Evolutionary conservation across 2,113 vertebrate genomes (phyloP), one percentile per base, ranked within the genome.

Genomic region (Microtus montanus): DNA sequence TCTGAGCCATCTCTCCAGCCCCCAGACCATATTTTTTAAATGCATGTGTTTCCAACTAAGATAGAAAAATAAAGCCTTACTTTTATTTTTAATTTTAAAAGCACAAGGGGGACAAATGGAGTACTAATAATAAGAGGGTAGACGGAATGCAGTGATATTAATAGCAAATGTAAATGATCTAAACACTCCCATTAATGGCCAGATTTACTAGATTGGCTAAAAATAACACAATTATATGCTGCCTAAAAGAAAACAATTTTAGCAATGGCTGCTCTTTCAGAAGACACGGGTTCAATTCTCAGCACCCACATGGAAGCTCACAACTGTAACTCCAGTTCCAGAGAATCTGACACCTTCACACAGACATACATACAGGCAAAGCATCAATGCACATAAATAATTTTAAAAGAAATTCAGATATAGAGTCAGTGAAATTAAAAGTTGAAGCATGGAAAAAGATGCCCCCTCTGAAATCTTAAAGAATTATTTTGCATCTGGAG

Each of bases 21-120:
- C n/a, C n/a, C n/a, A 66, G 41, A 84, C 63, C n/a, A 24, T 38
- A 64, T 82, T 87, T 89, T 82, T 64, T 47, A 22, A 75, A 95
- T 68, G 22, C 41, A 17, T 74, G 41, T 84, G 26, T 94, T 61
- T 73, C 61, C 35, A 96, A 95, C 87, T 97, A 49, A 86, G 26
- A n/a, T 89, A 85, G 80, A 95, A 93, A 96, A 93, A n/a, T 83
- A 93, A 87, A 94, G n/a, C 80, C 13, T 63, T 41, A 41, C 14
- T 30, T 63, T 63, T 41, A 83, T 63, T 79, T 63, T 63, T 52
- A 83, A 28, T 63, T 63, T 38, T 38, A 41, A 83, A 83, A 83
- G 58, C 28, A 63, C 4, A 9, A 9, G 35, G 24, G 12, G 13
- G 74, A 41, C 58, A 41, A 28, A 41, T 63, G n/a, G 80, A 83